Base-by-base conservation (phyloP, 2,888 invertebrate species). In the Plebejus argus region DNA sequence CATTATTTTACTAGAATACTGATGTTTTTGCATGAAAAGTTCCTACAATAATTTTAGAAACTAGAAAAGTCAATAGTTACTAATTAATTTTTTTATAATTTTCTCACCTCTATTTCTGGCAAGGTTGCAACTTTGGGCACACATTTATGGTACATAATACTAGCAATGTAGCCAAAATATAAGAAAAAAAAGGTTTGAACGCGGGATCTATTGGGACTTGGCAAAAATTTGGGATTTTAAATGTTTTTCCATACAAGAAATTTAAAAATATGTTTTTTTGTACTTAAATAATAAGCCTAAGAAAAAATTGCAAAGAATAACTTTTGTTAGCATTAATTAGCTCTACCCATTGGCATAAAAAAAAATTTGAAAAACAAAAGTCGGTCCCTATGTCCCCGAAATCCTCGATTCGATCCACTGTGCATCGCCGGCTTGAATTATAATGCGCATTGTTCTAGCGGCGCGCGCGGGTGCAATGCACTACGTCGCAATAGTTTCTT, bases 401-500 rank as follows among this genome's bases (percentile, higher is more conserved):
- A 58, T 58, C 58, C 58, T 7, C 58, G 58, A n/a, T 58, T 58
- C n/a, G 58, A n/a, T n/a, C 58, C 58, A 20, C 58, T 89, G 89
- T 91, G 91, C 91, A 91, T 89, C 90, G 89, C 89, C 90, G 89
- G 88, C 89, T 91, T 89, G 91, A 92, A 93, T 93, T 90, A 91
- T 91, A 94, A 93, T 93, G 92, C 88, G 91, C 90, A 93, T 93
- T 93, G 93, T 93, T 92, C 88, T 86, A 86, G 82, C 87, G 86
- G 83, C 84, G 84, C 85, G 87, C 86, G 87, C 86, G 89, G 88
- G 93, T 92, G 93, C 93, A 93, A 90, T 91, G 94, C 90, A 92
- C 93, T 90, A 85, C 88, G 86, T 83, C 89, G 91, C 89, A 90
- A 91, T 89, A 86, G 85, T 86, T 86, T 86, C 88, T 89, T 90